Evolutionary conservation across 2,888 invertebrate species (phyloP).

Genomic region (Ophion slaviceki): DNA sequence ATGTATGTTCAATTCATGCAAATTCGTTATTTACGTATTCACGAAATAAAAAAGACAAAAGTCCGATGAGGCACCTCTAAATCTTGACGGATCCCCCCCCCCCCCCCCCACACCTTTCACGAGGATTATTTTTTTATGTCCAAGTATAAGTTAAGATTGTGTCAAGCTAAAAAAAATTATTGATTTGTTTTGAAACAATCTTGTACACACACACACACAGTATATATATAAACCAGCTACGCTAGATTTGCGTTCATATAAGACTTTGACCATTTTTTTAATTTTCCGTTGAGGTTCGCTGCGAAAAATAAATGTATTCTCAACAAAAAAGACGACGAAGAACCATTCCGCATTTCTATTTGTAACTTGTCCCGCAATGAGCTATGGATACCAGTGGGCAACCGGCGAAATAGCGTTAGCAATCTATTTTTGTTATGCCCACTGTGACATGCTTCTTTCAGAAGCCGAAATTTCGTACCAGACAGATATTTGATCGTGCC

Average conservation of each 20-base stretch:
- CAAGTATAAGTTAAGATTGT: too few relatives aligned
- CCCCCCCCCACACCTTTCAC: too few relatives aligned
- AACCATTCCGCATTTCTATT: background rate
- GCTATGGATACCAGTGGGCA: slow-evolving; percentile 34
- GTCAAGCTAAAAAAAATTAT: too few relatives aligned
- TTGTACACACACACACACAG: too few relatives aligned
- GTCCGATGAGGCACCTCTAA: too few relatives aligned
- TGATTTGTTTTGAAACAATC: too few relatives aligned
- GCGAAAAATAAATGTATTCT: background rate
- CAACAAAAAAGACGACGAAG: background rate
- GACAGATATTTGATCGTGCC: slow-evolving; percentile 12
- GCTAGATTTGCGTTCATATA: background rate
- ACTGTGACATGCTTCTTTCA: slow-evolving; percentile 21
- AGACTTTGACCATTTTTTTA: background rate
- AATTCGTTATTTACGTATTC: too few relatives aligned
- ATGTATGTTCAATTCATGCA: too few relatives aligned
- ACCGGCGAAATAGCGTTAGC: slow-evolving; percentile 35
- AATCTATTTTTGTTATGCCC: slow-evolving; percentile 58
- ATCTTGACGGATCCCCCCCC: too few relatives aligned
- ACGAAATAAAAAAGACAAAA: too few relatives aligned
- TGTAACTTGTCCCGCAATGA: slow-evolving; percentile 2
- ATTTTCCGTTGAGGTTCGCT: background rate
- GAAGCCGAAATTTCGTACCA: slow-evolving; percentile 25
- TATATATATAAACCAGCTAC: background rate
- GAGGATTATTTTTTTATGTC: too few relatives aligned